Evolutionary conservation across 2,113 vertebrate genomes (phyloP).

Genomic region (Gnathonemus echidnorhynchus): DNA sequence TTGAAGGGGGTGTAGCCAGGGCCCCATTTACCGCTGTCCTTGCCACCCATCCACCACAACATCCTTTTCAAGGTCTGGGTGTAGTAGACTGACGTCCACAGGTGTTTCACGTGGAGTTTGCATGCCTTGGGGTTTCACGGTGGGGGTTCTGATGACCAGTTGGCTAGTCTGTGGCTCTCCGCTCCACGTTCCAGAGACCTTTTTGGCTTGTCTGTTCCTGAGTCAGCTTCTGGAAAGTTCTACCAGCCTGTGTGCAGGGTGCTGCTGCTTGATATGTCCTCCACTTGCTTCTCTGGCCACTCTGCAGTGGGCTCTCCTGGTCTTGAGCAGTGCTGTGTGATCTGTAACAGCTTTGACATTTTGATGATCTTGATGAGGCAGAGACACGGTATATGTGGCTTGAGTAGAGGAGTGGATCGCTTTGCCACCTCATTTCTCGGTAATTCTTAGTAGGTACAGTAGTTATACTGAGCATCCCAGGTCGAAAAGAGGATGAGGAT

Average conservation of each 20-base stretch:
- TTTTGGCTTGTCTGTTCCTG: not conserved
- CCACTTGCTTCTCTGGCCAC: not conserved
- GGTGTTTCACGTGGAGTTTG: not conserved
- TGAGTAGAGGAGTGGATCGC: not conserved
- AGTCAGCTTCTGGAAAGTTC: not conserved
- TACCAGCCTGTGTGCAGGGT: not conserved
- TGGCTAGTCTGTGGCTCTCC: not conserved
- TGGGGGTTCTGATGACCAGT: not conserved
- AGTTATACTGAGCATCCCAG: not conserved
- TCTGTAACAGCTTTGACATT: not conserved
- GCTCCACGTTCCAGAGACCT: not conserved
- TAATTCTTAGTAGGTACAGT: not conserved
- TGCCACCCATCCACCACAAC: not conserved
- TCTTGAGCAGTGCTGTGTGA: not conserved
- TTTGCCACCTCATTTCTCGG: not conserved
- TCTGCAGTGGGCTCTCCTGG: not conserved
- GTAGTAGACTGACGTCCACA: not conserved
- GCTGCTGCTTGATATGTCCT: not conserved
- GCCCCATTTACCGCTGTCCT: not conserved
- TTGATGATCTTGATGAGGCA: not conserved
- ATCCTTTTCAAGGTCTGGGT: not conserved
- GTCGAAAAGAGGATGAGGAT: not conserved
- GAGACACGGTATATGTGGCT: not conserved
- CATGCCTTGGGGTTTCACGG: not conserved
- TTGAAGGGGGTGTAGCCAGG: not conserved